Percentiles rank a stretch among this genome's conserved stretches.
Evolutionary conservation across 2,888 invertebrate species (phyloP).

Genomic region (Pollenia amentaria): DNA sequence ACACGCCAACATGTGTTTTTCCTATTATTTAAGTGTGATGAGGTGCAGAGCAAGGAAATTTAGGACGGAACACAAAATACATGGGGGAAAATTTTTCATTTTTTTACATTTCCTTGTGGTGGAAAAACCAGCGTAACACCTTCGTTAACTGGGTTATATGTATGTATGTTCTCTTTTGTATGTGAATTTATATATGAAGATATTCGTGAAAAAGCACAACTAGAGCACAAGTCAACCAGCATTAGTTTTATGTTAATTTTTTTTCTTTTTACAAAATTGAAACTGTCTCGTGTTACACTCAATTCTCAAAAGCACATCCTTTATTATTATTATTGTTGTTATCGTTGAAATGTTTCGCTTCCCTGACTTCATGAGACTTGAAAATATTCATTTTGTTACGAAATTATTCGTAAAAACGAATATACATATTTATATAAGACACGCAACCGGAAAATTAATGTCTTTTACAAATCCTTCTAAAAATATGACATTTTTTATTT

Average conservation of each 20-base stretch:
- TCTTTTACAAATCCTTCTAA: slow-evolving; percentile 57
- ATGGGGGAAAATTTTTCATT: slow-evolving; percentile 1
- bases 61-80: neutral
- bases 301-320: slow-evolving; percentile 67
- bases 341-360: slow-evolving; percentile 45
- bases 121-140: slow-evolving; percentile 7
- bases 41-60: neutral
- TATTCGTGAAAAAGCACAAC: slow-evolving; percentile 1
- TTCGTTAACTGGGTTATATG: slow-evolving; percentile 44
- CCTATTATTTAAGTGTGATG: neutral
- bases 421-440: slow-evolving; percentile 22
- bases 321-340: slow-evolving; percentile 6
- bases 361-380: slow-evolving; percentile 36
- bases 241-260: slow-evolving; percentile 16
- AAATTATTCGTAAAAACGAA: neutral
- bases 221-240: neutral
- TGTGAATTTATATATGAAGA: neutral
- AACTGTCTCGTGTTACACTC: slow-evolving; percentile 52
- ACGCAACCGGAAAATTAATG: slow-evolving; percentile 70
- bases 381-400: slow-evolving; percentile 50
- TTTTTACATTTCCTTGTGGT: slow-evolving; percentile 37
- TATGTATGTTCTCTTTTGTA: neutral
- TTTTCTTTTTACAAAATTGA: slow-evolving; percentile 22
- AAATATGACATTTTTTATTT: slow-evolving; percentile 59
- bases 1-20: slow-evolving; percentile 55